Evolutionary conservation across 2,797 vertebrate species (phyloP).

Genomic region (Coregonus suidteri): DNA sequence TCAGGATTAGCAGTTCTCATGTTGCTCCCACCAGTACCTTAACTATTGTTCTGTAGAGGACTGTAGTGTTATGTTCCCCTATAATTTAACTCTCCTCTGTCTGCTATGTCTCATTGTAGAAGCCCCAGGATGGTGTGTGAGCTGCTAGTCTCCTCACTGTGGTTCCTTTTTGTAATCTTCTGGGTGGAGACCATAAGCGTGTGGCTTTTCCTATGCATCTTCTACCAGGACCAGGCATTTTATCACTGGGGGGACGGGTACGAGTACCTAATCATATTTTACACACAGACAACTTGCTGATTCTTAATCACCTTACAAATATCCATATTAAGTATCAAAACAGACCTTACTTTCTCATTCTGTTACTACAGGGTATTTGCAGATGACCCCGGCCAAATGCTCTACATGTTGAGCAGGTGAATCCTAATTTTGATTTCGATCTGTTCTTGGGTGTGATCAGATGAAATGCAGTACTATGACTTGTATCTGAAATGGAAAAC

Average conservation of each 20-base stretch:
- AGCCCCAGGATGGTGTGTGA: conserved; percentile 79
- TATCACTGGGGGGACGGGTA: conserved; percentile 77
- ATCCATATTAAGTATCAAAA: neutral
- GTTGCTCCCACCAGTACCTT: neutral
- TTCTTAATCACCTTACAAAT: neutral
- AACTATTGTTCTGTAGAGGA: neutral
- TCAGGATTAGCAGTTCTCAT: neutral
- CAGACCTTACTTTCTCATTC: conserved; percentile 15
- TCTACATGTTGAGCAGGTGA: conserved; percentile 78
- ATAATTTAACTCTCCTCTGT: neutral
- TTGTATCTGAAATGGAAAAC: neutral
- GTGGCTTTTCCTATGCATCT: conserved; percentile 82
- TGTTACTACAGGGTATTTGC: conserved; percentile 65
- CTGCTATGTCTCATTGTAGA: neutral
- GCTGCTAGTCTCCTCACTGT: conserved; percentile 79
- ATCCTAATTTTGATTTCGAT: neutral
- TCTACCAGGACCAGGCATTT: conserved; percentile 76
- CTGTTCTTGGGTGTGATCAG: neutral
- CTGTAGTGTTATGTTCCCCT: neutral
- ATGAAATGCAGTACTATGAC: neutral
- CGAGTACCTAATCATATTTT: neutral
- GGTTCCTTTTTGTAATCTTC: conserved; percentile 84
- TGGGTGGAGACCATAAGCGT: conserved; percentile 83
- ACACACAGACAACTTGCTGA: neutral
- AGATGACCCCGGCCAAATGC: conserved; percentile 77